Evolutionary conservation across 2,888 invertebrate genomes (phyloP).

Genomic region (Eubasilissa splendida): DNA sequence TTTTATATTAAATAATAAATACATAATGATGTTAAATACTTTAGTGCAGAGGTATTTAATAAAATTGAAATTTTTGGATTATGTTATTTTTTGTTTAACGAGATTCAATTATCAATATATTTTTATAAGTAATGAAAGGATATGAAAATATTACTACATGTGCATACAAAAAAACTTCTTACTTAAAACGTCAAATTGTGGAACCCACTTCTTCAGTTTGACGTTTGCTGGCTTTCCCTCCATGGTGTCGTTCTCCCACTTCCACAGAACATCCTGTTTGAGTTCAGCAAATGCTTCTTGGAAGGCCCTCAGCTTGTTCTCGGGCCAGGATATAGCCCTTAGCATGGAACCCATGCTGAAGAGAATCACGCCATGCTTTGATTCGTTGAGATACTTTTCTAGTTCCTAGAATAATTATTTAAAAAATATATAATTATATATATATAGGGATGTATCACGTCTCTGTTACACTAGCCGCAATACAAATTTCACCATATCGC

Average conservation of each 20-base stretch:
- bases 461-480: no score
- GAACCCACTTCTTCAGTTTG: conserved; percentile 80
- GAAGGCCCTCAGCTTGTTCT: conserved; percentile 78
- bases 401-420: conserved; percentile 35
- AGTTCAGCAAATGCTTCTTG: conserved; percentile 82
- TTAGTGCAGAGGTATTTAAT: no score
- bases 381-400: conserved; percentile 37
- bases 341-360: conserved; percentile 54
- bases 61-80: no score
- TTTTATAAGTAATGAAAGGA: no score
- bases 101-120: no score
- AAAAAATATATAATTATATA: no score
- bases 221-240: conserved; percentile 83
- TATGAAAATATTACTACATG: no score
- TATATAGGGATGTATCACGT: no score
- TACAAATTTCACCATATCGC: no score
- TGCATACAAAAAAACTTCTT: conserved; percentile 59
- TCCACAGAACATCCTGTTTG: conserved; percentile 88
- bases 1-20: no score
- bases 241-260: conserved; percentile 83
- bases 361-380: conserved; percentile 48
- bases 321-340: conserved; percentile 83
- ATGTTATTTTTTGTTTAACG: no score
- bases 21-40: no score
- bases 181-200: conserved; percentile 73